A percentile compares a stretch with the other conserved stretches of the same genome.
Conservation (phyloP, 2,113 vertebrate species). For the Tapirus terrestris region DNA sequence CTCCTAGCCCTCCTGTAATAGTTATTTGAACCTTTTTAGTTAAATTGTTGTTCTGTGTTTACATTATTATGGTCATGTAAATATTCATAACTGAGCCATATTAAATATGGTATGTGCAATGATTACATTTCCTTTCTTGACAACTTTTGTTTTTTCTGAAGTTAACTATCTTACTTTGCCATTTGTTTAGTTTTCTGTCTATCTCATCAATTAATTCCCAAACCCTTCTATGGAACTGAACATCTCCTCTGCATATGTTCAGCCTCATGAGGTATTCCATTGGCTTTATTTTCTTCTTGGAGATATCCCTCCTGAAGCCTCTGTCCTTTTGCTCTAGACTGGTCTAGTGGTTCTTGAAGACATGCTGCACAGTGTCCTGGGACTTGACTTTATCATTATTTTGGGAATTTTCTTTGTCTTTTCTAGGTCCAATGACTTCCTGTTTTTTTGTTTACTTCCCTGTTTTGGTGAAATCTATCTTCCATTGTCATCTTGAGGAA, state of each 20-base stretch:
- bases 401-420: slow-evolving; percentile 21
- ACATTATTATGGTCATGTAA: background rate
- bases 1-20: background rate
- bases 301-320: background rate
- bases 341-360: background rate
- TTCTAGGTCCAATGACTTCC: background rate
- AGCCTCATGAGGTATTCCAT: background rate
- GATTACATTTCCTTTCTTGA: slow-evolving; percentile 47
- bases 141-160: slow-evolving; percentile 29
- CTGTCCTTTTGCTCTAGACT: background rate
- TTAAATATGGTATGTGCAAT: background rate
- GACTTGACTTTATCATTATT: slow-evolving; percentile 27
- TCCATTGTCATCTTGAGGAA: slow-evolving; percentile 40
- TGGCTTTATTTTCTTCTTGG: background rate
- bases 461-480: background rate
- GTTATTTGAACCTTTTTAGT: slow-evolving; percentile 11
- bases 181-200: background rate
- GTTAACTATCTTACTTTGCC: background rate
- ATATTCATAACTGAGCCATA: background rate
- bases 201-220: background rate
- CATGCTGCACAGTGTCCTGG: background rate
- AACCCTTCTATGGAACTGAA: background rate
- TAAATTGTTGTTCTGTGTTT: slow-evolving; percentile 9
- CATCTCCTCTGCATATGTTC: background rate
- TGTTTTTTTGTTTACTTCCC: background rate